Evolutionary conservation across 2,797 vertebrate genomes (phyloP), one percentile per base, ranked within the genome.

Genomic region (Enteromius unitaeniatus): DNA sequence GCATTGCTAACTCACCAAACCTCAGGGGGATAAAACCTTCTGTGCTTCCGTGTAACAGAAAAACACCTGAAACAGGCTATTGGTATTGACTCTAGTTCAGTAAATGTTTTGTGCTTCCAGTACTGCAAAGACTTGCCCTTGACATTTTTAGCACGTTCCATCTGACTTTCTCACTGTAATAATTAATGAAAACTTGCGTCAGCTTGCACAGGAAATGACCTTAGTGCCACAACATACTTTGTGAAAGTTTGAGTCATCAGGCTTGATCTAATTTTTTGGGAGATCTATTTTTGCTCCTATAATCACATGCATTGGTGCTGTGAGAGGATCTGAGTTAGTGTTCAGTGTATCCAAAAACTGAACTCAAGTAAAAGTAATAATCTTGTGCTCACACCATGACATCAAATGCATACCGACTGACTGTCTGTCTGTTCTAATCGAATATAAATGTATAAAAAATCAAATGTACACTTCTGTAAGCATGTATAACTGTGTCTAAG

Each of bases 191-290:
- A 58, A n/a, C 51, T 49, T 47, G 23, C 37, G 9, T 70, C 51
- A 83, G 69, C 74, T 74, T 58, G 64, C 79, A 85, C 69, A 87
- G 80, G 80, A 87, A 79, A 83, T 85, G 80, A 85, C 78, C 69
- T 83, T 78, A 72, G 76, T 19, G n/a, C 47, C 79, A 85, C 28
- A 80, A 67, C 69, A 81, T 58, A 34, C 19, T 62, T 82, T 68
- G 21, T 53, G 75, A 69, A 82, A 55, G 26, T 37, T 42, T 85
- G 86, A 85, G 62, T 87, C 76, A 87, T 77, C 77, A 76, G 45
- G 17, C 70, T 51, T 53, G 26, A 47, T 76, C 83, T 68, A 69
- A 75, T 79, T 55, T 80, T 31, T 37, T 37, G 51, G 14, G 19
- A 76, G 76, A 85, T 70, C 49, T 7, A 19, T 79, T 77, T 72